phyloP scores from a whole-genome alignment of 1,140 invertebrate genomes.

The Listronotus bonariensis region DNA sequence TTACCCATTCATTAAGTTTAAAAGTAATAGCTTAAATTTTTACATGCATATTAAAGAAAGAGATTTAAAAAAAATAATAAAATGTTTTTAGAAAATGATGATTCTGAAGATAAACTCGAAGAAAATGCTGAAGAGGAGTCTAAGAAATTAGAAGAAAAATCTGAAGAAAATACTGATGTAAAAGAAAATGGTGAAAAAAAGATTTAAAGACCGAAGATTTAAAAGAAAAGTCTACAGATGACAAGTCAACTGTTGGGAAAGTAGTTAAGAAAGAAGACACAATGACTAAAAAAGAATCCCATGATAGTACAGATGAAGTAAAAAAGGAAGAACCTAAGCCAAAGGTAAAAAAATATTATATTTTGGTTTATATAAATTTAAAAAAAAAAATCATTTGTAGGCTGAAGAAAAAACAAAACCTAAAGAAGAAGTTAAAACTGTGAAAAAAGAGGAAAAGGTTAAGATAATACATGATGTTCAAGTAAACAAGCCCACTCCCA shows the following conservation, averaged over 20 bases:
- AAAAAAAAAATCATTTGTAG: too few species aligned
- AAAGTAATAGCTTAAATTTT: too few species aligned
- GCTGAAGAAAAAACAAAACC: too few species aligned
- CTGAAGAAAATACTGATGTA: constrained; percentile 19
- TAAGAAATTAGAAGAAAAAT: constrained; percentile 55
- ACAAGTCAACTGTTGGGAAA: not conserved
- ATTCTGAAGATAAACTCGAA: constrained; percentile 39
- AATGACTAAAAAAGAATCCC: not conserved
- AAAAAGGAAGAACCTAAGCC: constrained; percentile 34
- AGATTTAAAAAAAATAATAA: too few species aligned
- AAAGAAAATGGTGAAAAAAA: constrained; percentile 51
- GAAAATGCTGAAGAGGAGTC: constrained; percentile 44
- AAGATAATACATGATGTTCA: not conserved
- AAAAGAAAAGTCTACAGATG: constrained; percentile 1
- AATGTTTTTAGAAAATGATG: constrained; percentile 5
- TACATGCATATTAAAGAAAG: too few species aligned
- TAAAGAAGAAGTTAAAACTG: too few species aligned
- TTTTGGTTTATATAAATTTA: too few species aligned
- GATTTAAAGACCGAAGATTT: constrained; percentile 16
- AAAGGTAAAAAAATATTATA: not conserved
- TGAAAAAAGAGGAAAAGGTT: not conserved
- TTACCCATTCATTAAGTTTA: too few species aligned
- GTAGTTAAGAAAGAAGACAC: not conserved
- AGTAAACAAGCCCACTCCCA: constrained; percentile 10
- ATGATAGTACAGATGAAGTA: not conserved